These are phyloP conservation scores for Aplodontia rufa DNA, from an alignment of 2,113 vertebrate genomes.

Conservation along the genomic window DNA sequence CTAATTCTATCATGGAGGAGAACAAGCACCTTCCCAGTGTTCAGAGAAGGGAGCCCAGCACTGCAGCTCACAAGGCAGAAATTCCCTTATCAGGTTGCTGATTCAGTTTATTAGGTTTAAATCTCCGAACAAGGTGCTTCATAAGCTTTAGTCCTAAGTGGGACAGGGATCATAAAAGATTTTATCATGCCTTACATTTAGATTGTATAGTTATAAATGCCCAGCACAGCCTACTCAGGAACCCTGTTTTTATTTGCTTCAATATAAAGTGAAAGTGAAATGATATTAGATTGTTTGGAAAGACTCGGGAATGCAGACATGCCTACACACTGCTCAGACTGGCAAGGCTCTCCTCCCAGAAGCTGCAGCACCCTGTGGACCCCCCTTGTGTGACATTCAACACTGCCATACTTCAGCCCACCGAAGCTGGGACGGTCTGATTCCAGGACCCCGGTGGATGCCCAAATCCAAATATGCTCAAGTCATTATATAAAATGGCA, in stretches of 20 bases:
- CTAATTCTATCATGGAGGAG: background rate
- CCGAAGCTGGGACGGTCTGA: background rate
- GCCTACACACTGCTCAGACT: background rate
- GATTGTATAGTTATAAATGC: accelerated
- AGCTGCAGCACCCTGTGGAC: background rate
- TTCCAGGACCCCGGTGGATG: background rate
- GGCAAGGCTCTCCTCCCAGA: background rate
- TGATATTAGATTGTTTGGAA: background rate
- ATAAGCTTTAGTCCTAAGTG: background rate
- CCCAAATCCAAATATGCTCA: background rate
- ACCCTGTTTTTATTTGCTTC: background rate
- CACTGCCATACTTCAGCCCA: background rate
- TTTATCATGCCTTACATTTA: background rate
- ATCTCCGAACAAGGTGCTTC: background rate
- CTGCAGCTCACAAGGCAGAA: background rate
- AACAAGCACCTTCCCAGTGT: background rate
- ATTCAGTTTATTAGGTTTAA: background rate
- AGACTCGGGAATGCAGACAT: background rate
- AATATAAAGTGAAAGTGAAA: background rate
- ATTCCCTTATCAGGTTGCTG: background rate
- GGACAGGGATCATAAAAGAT: background rate
- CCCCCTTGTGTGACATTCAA: background rate
- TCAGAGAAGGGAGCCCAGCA: background rate
- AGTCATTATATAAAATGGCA: background rate
- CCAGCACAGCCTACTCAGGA: background rate